Evolutionary conservation across 1,140 invertebrate genomes (phyloP), one percentile per base, ranked within the genome.

Genomic region (Philaenus spumarius): DNA sequence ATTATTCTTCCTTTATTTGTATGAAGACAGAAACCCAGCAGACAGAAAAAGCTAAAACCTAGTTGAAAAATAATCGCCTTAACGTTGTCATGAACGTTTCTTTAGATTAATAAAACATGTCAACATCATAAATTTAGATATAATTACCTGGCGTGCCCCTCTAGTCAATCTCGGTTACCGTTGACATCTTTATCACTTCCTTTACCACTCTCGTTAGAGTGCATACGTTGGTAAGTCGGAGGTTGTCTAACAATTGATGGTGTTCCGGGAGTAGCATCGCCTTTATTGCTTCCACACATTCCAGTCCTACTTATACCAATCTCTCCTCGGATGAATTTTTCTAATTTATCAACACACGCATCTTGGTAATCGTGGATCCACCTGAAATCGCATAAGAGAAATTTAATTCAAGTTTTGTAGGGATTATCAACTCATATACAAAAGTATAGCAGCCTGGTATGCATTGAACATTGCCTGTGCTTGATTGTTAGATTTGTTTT

Each of bases 291-390:
- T 15, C 30, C 17, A 30, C 46, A 5, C 45, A 20, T 17, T 43
- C 45, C 37, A 54, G 34, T 19, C 23, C 74, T 64, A 75, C 73
- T 64, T 67, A 66, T 61, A 65, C 76, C 82, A 35, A 85, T 78
- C 75, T 90, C 89, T 50, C 86, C 88, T 62, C 84, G 81, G 79
- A 89, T 87, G 78, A 91, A 90, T 77, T 87, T 84, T 77, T 98
- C 95, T 64, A 99, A 76, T 79, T 99, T 98, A 74, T 98, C 95
- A 66, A 99, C 94, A 77, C 96, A 98, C 0, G 96, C 97, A 71
- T 98, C 97, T 75, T 98, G 96, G 71, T 98, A 99, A 72, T 99
- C 97, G 70, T 99, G 97, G 67, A 98, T 97, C 96, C 96, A 98
- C 65, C 92, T 83, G 65, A 11, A 30, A 30, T 30, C 9, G 26